Conservation (phyloP, 2,113 vertebrate species). For the Acanthisitta chloris region DNA sequence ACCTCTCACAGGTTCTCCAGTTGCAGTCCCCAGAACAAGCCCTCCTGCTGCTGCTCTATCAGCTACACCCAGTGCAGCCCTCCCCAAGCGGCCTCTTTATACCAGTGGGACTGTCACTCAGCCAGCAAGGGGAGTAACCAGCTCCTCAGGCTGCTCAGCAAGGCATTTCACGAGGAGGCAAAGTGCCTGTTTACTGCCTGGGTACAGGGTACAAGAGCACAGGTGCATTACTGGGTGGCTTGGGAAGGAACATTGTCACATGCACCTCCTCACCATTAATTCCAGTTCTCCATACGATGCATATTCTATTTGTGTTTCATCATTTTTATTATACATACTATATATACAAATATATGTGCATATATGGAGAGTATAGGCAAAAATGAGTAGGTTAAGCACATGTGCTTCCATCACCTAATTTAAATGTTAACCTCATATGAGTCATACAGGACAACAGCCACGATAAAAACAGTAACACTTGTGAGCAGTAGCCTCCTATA, state of each 20-base stretch:
- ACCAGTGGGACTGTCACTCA: background rate
- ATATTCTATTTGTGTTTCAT: background rate
- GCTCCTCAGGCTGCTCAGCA: background rate
- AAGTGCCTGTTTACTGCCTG: background rate
- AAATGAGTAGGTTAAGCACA: background rate
- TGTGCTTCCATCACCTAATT: background rate
- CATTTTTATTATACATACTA: background rate
- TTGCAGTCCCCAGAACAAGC: background rate
- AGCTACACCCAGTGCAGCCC: background rate
- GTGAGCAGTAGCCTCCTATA: background rate
- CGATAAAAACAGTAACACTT: background rate
- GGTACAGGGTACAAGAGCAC: background rate
- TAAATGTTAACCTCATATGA: background rate
- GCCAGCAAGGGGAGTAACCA: slow-evolving; percentile 50
- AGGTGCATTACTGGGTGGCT: background rate
- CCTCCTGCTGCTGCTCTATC: background rate
- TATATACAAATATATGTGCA: background rate
- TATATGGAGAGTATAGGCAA: background rate
- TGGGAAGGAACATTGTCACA: background rate
- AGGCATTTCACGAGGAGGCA: background rate
- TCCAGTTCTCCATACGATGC: background rate
- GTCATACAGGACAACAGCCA: background rate
- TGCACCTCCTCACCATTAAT: background rate
- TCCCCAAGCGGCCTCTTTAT: background rate
- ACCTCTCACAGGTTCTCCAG: background rate